Evolutionary conservation across 2,888 invertebrate species (phyloP).

Genomic region (Rhamphomyia laevipes): DNA sequence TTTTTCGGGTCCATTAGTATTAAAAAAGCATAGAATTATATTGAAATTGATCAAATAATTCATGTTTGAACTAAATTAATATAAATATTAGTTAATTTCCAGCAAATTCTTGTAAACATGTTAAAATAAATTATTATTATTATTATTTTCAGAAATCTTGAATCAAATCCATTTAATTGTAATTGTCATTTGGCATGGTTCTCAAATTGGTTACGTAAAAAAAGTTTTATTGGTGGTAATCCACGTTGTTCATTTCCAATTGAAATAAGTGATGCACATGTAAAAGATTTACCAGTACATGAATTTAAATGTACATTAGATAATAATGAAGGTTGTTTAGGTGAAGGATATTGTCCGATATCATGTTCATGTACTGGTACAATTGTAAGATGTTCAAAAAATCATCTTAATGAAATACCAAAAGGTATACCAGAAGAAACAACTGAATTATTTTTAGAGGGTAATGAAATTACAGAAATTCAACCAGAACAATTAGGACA

Average conservation of each 20-base stretch:
- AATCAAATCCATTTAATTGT: conserved; percentile 81
- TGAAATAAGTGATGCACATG: conserved; percentile 60
- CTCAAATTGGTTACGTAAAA: conserved; percentile 72
- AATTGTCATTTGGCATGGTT: conserved; percentile 91
- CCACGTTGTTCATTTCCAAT: conserved; percentile 67
- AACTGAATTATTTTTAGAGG: conserved; percentile 90
- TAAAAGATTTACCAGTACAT: conserved; percentile 68
- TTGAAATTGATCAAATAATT: too few relatives aligned
- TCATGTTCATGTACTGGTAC: conserved; percentile 85
- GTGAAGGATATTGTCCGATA: conserved; percentile 83
- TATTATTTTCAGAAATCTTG: conserved; percentile 53
- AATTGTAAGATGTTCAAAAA: conserved; percentile 79
- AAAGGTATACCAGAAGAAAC: conserved; percentile 85
- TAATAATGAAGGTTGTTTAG: conserved; percentile 69
- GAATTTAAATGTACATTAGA: conserved; percentile 84
- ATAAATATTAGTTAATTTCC: too few relatives aligned
- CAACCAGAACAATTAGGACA: conserved; percentile 73
- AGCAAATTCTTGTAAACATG: too few relatives aligned
- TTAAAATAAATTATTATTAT: conserved; percentile 13
- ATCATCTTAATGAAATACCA: conserved; percentile 71
- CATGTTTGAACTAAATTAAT: too few relatives aligned
- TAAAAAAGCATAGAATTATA: too few relatives aligned
- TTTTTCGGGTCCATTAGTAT: too few relatives aligned
- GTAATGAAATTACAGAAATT: conserved; percentile 82
- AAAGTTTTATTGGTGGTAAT: conserved; percentile 62